Evolutionary conservation across 2,797 vertebrate genomes (phyloP).

Genomic region (Hoplostethus atlanticus): DNA sequence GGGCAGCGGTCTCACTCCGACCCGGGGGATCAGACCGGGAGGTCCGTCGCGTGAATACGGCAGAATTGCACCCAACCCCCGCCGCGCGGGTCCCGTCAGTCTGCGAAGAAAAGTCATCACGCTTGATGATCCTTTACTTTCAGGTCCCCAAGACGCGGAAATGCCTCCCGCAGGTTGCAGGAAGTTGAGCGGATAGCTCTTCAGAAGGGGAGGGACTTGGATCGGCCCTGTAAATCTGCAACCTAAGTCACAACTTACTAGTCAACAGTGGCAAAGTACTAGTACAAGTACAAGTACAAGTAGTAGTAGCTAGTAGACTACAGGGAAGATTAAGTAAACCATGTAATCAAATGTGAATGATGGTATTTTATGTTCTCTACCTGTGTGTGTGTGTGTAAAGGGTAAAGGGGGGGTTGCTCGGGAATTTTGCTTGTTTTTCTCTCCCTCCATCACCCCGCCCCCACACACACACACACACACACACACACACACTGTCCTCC

Average conservation of each 20-base stretch:
- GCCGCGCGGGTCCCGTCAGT: constrained; percentile 8
- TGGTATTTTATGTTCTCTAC: no score
- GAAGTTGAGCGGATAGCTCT: background rate
- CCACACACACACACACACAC: background rate
- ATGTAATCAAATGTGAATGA: no score
- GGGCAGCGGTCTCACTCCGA: constrained; percentile 9
- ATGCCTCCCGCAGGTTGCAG: background rate
- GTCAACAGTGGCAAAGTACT: no score
- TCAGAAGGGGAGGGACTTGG: constrained; percentile 54
- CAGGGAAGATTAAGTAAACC: no score
- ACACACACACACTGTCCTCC: constrained; percentile 5
- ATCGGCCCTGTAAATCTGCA: no score
- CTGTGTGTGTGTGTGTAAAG: no score
- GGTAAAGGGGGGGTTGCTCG: no score
- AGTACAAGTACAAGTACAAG: no score
- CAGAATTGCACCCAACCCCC: background rate
- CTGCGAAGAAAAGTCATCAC: constrained; percentile 59
- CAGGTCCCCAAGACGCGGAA: background rate
- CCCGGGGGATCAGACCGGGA: background rate
- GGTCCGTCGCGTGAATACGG: constrained; percentile 10
- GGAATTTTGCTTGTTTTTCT: no score
- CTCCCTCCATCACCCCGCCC: no score
- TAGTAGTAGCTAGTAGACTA: no score
- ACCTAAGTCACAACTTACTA: no score
- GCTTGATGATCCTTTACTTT: background rate